These are phyloP conservation scores for Bolinopsis microptera DNA, from an alignment of 37 sponge, comb jelly and placozoan genomes.

Conservation along the genomic window DNA sequence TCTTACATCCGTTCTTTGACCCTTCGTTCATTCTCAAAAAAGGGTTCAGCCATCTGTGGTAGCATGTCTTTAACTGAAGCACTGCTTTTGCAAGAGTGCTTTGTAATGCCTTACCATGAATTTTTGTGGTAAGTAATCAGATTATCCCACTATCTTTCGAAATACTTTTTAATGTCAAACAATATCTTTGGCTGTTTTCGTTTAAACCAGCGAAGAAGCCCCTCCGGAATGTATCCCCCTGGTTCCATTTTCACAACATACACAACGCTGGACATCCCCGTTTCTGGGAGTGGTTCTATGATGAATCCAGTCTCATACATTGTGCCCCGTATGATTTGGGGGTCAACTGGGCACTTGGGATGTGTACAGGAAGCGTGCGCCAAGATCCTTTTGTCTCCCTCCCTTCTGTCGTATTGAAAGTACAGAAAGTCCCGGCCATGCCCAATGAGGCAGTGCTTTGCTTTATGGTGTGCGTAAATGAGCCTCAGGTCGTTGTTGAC, in stretches of 20 bases:
- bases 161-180: conserved; percentile 15
- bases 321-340: not conserved
- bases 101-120: too few species aligned
- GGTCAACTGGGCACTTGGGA: not conserved
- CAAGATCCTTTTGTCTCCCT: conserved; percentile 27
- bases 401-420: not conserved
- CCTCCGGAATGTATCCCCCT: not conserved
- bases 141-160: conserved; percentile 10
- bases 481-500: not conserved
- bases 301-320: conserved; percentile 47
- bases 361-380: conserved; percentile 13
- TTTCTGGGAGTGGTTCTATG: conserved; percentile 35
- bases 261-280: not conserved
- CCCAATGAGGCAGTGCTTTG: conserved; percentile 3
- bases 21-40: too few species aligned
- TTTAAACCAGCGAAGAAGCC: not conserved
- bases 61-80: too few species aligned
- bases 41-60: too few species aligned
- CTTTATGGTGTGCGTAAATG: conserved; percentile 21
- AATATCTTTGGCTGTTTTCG: conserved; percentile 9
- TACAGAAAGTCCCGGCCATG: conserved; percentile 29
- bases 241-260: conserved; percentile 12
- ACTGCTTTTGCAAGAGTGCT: too few species aligned
- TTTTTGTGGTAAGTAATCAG: too few species aligned
- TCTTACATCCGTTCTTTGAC: too few species aligned